These are phyloP conservation scores for Cyprinodon diabolis DNA, from an alignment of 2,797 vertebrate genomes.

Conservation along the genomic window DNA sequence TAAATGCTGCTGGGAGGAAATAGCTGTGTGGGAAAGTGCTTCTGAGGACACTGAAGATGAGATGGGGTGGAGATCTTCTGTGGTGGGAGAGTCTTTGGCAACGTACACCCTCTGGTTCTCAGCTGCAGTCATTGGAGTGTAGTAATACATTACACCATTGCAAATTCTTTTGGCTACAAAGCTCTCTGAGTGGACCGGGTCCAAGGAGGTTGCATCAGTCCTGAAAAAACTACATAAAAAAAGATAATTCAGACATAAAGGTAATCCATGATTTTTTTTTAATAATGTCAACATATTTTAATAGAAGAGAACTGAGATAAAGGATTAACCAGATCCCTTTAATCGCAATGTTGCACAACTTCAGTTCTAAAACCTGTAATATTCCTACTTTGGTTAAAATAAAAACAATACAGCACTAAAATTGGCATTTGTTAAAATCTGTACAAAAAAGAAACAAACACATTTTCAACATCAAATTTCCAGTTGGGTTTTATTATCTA, in stretches of 20 bases:
- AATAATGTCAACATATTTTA: background rate
- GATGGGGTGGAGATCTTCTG: background rate
- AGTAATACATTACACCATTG: constrained; percentile 62
- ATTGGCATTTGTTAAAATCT: background rate
- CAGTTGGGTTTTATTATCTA: background rate
- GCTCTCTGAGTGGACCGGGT: background rate
- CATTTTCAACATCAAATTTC: background rate
- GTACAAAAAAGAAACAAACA: background rate
- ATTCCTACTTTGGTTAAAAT: background rate
- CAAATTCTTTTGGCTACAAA: constrained; percentile 46
- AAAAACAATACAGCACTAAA: background rate
- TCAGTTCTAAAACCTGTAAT: background rate
- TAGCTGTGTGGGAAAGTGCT: constrained; percentile 5
- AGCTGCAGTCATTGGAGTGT: background rate
- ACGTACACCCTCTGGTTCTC: background rate
- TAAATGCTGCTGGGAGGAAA: background rate
- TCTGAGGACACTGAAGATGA: constrained; percentile 20
- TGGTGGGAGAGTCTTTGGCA: constrained; percentile 11
- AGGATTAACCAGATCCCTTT: no score
- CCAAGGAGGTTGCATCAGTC: background rate
- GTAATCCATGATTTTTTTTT: background rate
- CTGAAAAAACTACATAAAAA: constrained; percentile 43
- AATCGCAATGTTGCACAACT: background rate
- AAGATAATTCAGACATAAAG: background rate
- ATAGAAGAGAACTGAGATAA: background rate